Evolutionary conservation across 1,140 invertebrate species (phyloP), one percentile per base, ranked within the genome.

Genomic region (Trichonephila clavipes): DNA sequence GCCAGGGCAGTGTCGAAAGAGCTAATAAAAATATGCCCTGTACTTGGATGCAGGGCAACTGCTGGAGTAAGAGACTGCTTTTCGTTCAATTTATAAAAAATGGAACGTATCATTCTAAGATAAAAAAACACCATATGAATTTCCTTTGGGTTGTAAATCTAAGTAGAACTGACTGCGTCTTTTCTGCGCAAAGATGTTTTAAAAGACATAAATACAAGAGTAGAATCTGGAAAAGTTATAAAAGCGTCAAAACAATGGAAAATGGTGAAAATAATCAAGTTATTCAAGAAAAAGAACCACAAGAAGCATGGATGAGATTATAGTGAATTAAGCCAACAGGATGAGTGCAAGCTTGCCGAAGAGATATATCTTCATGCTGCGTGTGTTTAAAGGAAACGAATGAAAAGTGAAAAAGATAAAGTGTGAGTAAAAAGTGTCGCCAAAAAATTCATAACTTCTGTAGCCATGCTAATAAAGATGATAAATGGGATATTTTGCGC

Each of bases 31-130:
- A 92, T 92, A 85, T 58, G 92, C 10, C 69, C 34, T 40, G 34
- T 4, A 28, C 62, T 77, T 94, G 64, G 66, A 82, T 92, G 87
- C 19, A 72, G 19, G 40, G 72, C 44, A 83, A 85, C 28, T 14
- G 34, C 21, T 88, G 62, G 62, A 62, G 62, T 92, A 51, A 86
- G 62, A 69, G 66, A 64, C 81, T 92, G 24, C 40, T 44, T 66
- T 92, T 81, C 40, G 82, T 92, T 82, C 44, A 87, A 83, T 28
- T 91, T 86, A 66, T 77, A 44, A 93, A 93, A 86, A 94, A 93
- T 58, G 85, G 34, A 19, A 44, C 90, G 69, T 93, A 88, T 93
- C 94, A 94, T 62, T 85, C 16, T 66, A 83, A 28, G 58, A 93
- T 93, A 19, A 89, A 72, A 62, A 19, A 61, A 81, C 10, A 66